Conservation (phyloP, 2,888 invertebrate species). For the Crocallis elinguaria region DNA sequence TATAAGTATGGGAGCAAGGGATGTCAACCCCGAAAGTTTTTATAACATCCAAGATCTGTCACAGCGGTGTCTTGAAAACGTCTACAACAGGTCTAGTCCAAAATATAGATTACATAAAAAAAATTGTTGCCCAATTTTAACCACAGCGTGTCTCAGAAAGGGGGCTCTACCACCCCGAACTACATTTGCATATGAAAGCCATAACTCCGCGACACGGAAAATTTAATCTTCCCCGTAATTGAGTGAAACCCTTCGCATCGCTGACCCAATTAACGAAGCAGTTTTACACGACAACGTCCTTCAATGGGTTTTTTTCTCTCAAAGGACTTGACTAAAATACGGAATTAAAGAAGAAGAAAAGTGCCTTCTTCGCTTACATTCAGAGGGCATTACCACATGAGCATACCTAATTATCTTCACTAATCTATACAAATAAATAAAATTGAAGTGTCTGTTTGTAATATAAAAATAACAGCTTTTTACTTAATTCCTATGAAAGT, state of each 20-base stretch:
- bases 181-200: slow-evolving; percentile 78
- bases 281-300: slow-evolving; percentile 44
- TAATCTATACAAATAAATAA: no score
- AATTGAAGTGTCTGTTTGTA: no score
- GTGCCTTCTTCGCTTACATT: no score
- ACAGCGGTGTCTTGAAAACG: no score
- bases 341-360: no score
- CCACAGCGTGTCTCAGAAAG: slow-evolving; percentile 22
- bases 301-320: slow-evolving; percentile 53
- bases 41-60: no score
- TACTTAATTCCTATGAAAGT: no score
- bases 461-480: no score
- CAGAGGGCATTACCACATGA: no score
- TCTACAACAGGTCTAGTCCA: no score
- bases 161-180: slow-evolving; percentile 30
- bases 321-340: background rate
- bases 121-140: background rate
- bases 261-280: slow-evolving; percentile 66
- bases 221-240: slow-evolving; percentile 78
- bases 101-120: background rate
- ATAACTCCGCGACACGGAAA: slow-evolving; percentile 73
- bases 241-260: slow-evolving; percentile 64
- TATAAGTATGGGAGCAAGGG: background rate
- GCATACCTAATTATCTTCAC: no score
- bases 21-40: no score